phyloP scores from a whole-genome alignment of 2,797 vertebrate species.

The Chaenodraco wilsoni region DNA sequence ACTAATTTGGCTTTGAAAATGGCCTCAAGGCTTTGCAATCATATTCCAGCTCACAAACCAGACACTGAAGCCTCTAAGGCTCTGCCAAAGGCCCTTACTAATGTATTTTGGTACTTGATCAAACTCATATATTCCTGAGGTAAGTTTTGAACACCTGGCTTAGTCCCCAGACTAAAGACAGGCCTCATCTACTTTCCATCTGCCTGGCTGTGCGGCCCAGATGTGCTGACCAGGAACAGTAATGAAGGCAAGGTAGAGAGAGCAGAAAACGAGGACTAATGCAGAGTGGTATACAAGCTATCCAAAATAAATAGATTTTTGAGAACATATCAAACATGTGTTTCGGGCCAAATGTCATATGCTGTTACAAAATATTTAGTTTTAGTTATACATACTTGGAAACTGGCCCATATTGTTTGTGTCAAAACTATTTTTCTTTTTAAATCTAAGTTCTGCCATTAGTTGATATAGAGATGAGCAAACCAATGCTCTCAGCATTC shows the following conservation, averaged over 20 bases:
- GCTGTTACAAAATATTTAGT: not conserved
- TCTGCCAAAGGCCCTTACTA: conserved; percentile 35
- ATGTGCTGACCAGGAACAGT: conserved; percentile 58
- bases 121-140: conserved; percentile 51
- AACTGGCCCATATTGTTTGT: not conserved
- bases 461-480: conserved; percentile 41
- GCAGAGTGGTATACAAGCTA: not conserved
- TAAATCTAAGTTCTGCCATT: conserved; percentile 40
- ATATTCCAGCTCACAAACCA: conserved; percentile 43
- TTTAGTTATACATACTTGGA: conserved; percentile 4
- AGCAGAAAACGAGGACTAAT: conserved; percentile 25
- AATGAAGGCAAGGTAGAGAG: conserved; percentile 44
- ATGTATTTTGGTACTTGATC: conserved; percentile 48
- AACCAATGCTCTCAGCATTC: conserved; percentile 65
- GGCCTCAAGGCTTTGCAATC: conserved; percentile 43
- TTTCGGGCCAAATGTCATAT: not conserved
- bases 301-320: not conserved
- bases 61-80: conserved; percentile 37
- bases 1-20: conserved; percentile 56
- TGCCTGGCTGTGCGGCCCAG: conserved; percentile 55
- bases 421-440: conserved; percentile 41
- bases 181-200: conserved; percentile 70
- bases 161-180: conserved; percentile 54
- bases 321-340: not conserved
- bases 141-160: conserved; percentile 62